Conservation (phyloP, 2,113 vertebrate genomes). For the Abramis brama region DNA sequence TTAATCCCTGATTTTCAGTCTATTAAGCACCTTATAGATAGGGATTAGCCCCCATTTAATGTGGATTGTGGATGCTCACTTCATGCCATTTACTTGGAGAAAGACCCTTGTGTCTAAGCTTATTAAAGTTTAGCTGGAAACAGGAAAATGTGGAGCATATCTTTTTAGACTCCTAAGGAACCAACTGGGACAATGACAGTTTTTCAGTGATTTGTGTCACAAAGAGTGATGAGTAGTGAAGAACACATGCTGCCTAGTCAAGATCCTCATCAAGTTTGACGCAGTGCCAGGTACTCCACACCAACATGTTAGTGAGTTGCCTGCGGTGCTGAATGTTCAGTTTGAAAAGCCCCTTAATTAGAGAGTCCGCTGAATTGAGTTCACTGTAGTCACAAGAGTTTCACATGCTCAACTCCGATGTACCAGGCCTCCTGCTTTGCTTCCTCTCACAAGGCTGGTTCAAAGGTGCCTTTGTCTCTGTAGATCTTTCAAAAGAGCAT, state of each 20-base stretch:
- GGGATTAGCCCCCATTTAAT: constrained; percentile 41
- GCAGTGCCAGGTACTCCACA: not conserved
- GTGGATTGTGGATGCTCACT: constrained; percentile 12
- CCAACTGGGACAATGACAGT: not conserved
- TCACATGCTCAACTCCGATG: constrained; percentile 38
- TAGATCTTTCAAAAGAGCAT: constrained; percentile 2
- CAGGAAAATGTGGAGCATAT: constrained; percentile 38
- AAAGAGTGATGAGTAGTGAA: not conserved
- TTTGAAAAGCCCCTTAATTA: constrained; percentile 27
- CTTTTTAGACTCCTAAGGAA: not conserved
- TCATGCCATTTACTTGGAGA: not conserved
- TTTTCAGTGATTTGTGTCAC: constrained; percentile 9
- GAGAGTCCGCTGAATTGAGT: constrained; percentile 27
- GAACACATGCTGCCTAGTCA: not conserved
- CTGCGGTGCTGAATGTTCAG: not conserved
- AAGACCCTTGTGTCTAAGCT: constrained; percentile 50
- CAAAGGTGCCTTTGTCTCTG: constrained; percentile 33
- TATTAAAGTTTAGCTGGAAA: constrained; percentile 48
- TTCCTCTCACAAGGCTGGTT: constrained; percentile 9
- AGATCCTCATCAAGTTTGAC: constrained; percentile 17
- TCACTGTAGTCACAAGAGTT: constrained; percentile 48
- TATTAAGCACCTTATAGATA: constrained; percentile 4
- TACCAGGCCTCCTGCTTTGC: not conserved
- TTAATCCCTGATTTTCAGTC: not conserved
- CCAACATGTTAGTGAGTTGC: not conserved